Percentiles rank a stretch among this genome's conserved stretches.
Evolutionary conservation across 2,797 vertebrate genomes (phyloP).

Genomic region (Pantherophis alleghaniensis): DNA sequence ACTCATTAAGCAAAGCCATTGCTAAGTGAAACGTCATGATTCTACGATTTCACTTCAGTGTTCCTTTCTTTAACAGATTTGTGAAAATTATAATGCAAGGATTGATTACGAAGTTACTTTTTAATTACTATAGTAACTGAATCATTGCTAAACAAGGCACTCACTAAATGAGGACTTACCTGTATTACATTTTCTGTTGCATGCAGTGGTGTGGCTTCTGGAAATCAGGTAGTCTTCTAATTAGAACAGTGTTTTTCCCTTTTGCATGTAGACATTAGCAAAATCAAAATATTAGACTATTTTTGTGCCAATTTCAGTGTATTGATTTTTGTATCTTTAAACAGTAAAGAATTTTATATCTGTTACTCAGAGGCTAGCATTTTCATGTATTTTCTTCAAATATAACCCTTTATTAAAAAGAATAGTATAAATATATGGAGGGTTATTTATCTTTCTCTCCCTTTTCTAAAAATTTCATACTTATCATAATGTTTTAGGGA

Average conservation of each 20-base stretch:
- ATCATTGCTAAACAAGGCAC: not conserved
- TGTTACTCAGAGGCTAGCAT: not conserved
- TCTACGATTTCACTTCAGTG: not conserved
- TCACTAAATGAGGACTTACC: not conserved
- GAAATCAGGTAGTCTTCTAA: not conserved
- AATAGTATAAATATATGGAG: not conserved
- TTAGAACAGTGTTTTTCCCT: not conserved
- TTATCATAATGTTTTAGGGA: constrained; percentile 63
- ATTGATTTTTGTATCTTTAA: not conserved
- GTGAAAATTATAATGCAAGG: not conserved
- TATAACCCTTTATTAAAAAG: not conserved
- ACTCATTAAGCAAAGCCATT: not conserved
- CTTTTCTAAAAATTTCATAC: not conserved
- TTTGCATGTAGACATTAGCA: not conserved
- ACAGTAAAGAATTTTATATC: not conserved
- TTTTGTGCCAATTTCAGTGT: not conserved
- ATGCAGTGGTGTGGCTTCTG: not conserved
- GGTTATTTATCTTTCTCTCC: not conserved
- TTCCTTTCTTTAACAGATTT: not conserved
- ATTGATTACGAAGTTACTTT: not conserved
- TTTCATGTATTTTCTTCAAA: not conserved
- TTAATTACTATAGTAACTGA: not conserved
- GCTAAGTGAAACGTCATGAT: not conserved
- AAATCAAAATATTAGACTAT: not conserved
- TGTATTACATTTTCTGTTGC: not conserved